phyloP scores from a whole-genome alignment of 2,888 invertebrate genomes.

The Cataglyphis livida region DNA sequence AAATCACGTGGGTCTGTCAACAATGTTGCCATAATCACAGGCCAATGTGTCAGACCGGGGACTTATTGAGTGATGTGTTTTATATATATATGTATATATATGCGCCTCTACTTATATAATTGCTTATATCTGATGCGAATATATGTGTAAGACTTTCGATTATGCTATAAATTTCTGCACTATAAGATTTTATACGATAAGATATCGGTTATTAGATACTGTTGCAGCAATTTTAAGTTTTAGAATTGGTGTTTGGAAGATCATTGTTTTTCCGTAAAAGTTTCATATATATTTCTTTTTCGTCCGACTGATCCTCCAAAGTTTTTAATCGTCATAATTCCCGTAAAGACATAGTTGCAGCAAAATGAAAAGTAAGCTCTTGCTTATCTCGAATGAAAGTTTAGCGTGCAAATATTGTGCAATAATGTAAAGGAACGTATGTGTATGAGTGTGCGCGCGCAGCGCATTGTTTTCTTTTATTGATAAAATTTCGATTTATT shows the following conservation, averaged over 20 bases:
- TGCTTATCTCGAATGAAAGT: not conserved
- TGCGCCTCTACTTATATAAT: slow-evolving; percentile 12
- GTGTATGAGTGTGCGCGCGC: not conserved
- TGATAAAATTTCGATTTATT: not conserved
- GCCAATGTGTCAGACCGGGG: too few relatives aligned
- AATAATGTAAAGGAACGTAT: not conserved
- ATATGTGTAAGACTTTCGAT: not conserved
- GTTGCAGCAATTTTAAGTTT: not conserved
- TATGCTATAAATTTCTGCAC: not conserved
- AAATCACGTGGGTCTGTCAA: too few relatives aligned
- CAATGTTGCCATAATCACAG: too few relatives aligned
- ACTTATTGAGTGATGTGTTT: too few relatives aligned
- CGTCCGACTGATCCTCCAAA: not conserved
- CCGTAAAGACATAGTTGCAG: not conserved
- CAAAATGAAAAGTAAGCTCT: slow-evolving; percentile 4
- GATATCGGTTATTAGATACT: not conserved
- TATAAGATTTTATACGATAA: not conserved
- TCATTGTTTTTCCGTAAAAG: not conserved
- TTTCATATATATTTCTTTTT: not conserved
- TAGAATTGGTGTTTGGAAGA: not conserved
- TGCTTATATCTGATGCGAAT: not conserved
- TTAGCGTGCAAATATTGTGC: not conserved
- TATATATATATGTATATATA: not conserved
- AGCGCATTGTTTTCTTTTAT: not conserved
- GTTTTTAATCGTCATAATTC: slow-evolving; percentile 17